Evolutionary conservation across 2,888 invertebrate species (phyloP), one percentile per base, ranked within the genome.

Genomic region (Lordiphosa andalusiaca): DNA sequence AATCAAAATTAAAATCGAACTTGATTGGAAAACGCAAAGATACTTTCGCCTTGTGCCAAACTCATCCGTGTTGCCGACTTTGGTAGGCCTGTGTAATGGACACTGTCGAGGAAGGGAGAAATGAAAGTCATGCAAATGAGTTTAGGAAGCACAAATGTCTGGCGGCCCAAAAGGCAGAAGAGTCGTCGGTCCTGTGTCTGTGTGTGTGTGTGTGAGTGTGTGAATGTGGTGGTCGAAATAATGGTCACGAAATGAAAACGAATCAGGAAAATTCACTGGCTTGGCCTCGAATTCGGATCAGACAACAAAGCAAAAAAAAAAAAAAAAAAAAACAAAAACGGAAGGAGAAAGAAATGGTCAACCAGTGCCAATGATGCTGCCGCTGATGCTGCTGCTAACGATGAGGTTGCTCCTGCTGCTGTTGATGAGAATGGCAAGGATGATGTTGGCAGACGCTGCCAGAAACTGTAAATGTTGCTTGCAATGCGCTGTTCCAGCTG

Each of bases 101-200:
- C 56, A 57, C 47, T 55, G 53, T 2, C 25, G 6, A 25, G 25
- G 25, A 6, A 6, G 25, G 6, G 25, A 25, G 38, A 55, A 61
- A 53, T 56, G 65, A 61, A 80, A 83, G 67, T 71, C 77, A 83
- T 83, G 84, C 71, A 83, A 80, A 83, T 83, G 75, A 81, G 77
- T 68, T 73, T 77, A 55, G 64, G 25, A 59, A 59, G 53, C 67
- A 56, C 44, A 61, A 69, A 53, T 62, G 47, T 58, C 64, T 62
- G 59, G 57, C 48, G 30, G 54, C 19, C 66, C 30, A 48, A 57
- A 42, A 57, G 47, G 41, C 16, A 64, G n/a, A 56, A 37, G 16
- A 36, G 9, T 30, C 19, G 13, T 21, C 35, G 12, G 21, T 16
- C 25, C 25, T 25, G 12, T 40, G 6, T 30, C 4, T 39, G 4